Evolutionary conservation across 2,888 invertebrate species (phyloP), one percentile per base, ranked within the genome.

Genomic region (Temnothorax unifasciatus): DNA sequence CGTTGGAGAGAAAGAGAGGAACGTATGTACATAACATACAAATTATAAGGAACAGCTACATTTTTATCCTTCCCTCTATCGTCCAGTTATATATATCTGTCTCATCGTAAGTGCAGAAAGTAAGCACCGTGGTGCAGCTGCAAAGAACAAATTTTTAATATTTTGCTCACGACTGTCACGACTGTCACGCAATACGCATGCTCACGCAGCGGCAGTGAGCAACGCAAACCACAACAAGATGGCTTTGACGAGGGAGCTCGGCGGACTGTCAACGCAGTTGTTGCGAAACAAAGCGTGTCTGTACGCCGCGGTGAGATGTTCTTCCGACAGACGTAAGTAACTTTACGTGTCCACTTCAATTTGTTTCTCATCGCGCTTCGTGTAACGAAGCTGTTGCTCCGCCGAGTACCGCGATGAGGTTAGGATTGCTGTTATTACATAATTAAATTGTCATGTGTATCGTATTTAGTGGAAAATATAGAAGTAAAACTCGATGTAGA

Each of bases 191-290:
- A 29, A 29, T 29, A 29, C 29, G 29, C 29, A 29, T 29, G 52
- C n/a, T 47, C 15, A 15, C 15, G 15, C 0, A n/a, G 52, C 1
- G n/a, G 15, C 0, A n/a, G 52, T 5, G n/a, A 6, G 29, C 1
- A 25, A 29, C 13, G n/a, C n/a, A n/a, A n/a, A 29, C 29, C 34
- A 34, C 34, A 3, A 8, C 6, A 21, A 66, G 18, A 88, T 88
- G 88, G 89, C 89, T 68, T 59, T 59, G 0, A 34, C 71, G 15
- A 71, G 8, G 21, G 82, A 38, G 9, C 0, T 74, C 5, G 69
- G 73, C 15, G 3, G 29, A 2, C 2, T 84, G 29, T 79, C 89
- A 18, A 82, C 11, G 25, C 54, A 29, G 50, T 44, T 85, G 18
- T 41, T 18, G 13, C 76, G 1, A 52, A 76, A 69, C 34, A 66